Conservation (phyloP, 2,797 vertebrate genomes). For the Myoxocephalus aenaeus region DNA sequence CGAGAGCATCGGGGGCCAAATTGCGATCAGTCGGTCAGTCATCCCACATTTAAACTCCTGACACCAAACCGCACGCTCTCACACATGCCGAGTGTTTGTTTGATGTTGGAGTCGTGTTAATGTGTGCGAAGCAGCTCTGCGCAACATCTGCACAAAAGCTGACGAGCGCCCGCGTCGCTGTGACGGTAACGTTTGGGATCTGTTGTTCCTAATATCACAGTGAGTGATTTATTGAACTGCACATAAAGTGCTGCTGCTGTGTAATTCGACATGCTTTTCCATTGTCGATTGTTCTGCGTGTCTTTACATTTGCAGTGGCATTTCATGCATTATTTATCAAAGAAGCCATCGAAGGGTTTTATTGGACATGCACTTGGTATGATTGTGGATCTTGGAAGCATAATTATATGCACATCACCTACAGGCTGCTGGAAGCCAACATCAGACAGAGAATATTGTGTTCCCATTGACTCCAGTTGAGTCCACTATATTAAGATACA, state of each 20-base stretch:
- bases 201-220: not conserved
- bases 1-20: not conserved
- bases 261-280: not conserved
- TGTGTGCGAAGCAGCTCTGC: constrained; percentile 9
- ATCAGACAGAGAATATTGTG: not conserved
- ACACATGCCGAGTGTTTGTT: not conserved
- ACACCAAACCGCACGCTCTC: constrained; percentile 1
- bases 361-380: not conserved
- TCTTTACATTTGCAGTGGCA: not conserved
- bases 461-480: not conserved
- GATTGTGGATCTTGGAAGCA: constrained; percentile 1
- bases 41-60: not conserved
- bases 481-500: not conserved
- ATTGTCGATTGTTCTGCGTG: not conserved
- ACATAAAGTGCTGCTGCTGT: not conserved
- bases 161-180: constrained; percentile 5
- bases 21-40: not conserved
- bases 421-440: not conserved
- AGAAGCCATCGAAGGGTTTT: not conserved
- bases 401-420: not conserved
- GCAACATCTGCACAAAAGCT: constrained; percentile 1
- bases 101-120: constrained; percentile 6
- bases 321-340: constrained; percentile 18
- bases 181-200: not conserved
- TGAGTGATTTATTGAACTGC: constrained; percentile 3